Evolutionary conservation across 2,888 invertebrate species (phyloP), one percentile per base, ranked within the genome.

Genomic region (Smittia aterrima): DNA sequence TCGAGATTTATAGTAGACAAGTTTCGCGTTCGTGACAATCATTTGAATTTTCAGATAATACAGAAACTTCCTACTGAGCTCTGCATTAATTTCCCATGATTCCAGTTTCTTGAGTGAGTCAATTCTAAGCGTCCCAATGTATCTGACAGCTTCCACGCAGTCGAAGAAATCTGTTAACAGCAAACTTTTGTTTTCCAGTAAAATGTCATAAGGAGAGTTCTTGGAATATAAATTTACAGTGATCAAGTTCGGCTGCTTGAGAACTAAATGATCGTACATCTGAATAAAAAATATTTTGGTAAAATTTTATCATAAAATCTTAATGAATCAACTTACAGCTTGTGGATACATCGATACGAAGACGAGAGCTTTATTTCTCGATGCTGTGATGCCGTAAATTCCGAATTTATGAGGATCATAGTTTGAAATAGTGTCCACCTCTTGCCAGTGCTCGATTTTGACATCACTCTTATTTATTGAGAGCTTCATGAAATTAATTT

Each of bases 41-140:
- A 72, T 13, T 25, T 72, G 72, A 38, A 72, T 6, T 16, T 72
- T 72, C 0, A 72, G 41, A 25, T 72, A 72, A 25, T 72, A 72
- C 2, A 62, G 22, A 25, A 72, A 72, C 22, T 58, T n/a, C 0
- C 22, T 11, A 40, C 9, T 62, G 1, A 72, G 7, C 32, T n/a
- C n/a, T 1, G n/a, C 9, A 24, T 58, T 72, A 3, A 22, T 22
- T 24, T 62, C 54, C 7, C 38, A 58, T 1, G 58, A 3, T 27
- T 72, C 72, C 9, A 72, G 24, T 9, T 16, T 13, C 1, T 22
- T 20, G 2, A 72, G 25, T 6, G 38, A 13, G 18, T 32, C 62
- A 13, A 24, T 1, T 4, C 38, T 62, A n/a, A n/a, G 13, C 1
- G 38, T 6, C 9, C 72, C 72, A 6, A 40, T 38, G 16, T 22